phyloP scores from a whole-genome alignment of 2,888 invertebrate species.

The Branchellion lobata region DNA sequence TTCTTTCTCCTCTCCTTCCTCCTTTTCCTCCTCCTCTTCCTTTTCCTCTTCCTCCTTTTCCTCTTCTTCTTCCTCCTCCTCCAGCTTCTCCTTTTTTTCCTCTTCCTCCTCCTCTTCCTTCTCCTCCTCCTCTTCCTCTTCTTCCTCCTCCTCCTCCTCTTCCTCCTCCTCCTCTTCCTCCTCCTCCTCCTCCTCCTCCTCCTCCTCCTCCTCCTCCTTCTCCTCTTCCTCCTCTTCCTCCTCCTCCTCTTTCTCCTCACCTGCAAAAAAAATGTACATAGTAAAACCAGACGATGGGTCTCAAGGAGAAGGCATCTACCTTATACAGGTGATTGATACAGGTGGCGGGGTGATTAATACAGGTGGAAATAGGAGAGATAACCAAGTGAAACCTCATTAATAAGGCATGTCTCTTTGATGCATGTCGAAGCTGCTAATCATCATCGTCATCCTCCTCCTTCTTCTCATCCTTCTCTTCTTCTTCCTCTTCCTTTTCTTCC shows the following conservation, averaged over 20 bases:
- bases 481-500: too few species aligned
- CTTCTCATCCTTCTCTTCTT: too few species aligned
- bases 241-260: neutral
- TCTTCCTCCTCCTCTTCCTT: too few species aligned
- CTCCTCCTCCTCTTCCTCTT: neutral
- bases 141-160: neutral
- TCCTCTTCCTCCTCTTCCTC: slow-evolving; percentile 30
- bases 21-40: slow-evolving; percentile 36
- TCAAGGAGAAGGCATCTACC: slow-evolving; percentile 65
- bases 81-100: neutral
- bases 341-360: too few species aligned
- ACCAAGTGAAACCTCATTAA: too few species aligned
- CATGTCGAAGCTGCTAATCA: too few species aligned
- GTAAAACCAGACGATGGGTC: slow-evolving; percentile 65
- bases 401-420: too few species aligned
- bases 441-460: too few species aligned
- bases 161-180: slow-evolving; percentile 18
- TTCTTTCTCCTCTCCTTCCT: slow-evolving; percentile 1
- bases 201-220: slow-evolving; percentile 27
- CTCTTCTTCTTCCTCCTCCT: slow-evolving; percentile 28
- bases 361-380: too few species aligned
- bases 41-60: slow-evolving; percentile 25
- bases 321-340: slow-evolving; percentile 54
- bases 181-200: slow-evolving; percentile 33
- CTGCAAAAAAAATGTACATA: slow-evolving; percentile 60